Evolutionary conservation across 2,797 vertebrate species (phyloP).

Genomic region (Chelonia mydas): DNA sequence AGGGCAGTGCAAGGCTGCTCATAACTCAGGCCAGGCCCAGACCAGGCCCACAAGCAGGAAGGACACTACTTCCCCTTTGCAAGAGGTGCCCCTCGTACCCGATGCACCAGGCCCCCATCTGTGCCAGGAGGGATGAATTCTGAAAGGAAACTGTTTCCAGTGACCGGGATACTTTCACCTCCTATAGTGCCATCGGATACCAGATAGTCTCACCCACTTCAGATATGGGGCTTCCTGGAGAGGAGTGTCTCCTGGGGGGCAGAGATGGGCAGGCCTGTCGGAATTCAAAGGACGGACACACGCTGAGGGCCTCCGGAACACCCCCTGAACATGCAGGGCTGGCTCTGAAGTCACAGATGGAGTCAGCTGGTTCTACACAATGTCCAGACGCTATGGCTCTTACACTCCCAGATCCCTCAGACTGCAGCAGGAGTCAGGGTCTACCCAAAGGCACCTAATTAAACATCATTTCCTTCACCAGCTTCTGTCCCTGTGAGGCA

Average conservation of each 20-base stretch:
- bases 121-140: slow-evolving; percentile 4
- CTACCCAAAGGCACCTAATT: background rate
- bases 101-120: background rate
- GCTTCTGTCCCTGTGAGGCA: background rate
- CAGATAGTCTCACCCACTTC: background rate
- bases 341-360: slow-evolving; percentile 24
- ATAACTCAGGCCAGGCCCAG: background rate
- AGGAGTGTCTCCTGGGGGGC: background rate
- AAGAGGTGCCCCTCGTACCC: background rate
- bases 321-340: background rate
- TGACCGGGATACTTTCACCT: background rate
- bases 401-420: background rate
- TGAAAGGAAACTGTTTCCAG: slow-evolving; percentile 30
- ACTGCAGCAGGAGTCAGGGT: background rate
- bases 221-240: slow-evolving; percentile 36
- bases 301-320: background rate
- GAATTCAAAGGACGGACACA: slow-evolving; percentile 45
- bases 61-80: background rate
- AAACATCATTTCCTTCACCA: background rate
- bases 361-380: slow-evolving; percentile 67
- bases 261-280: background rate
- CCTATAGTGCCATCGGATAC: background rate
- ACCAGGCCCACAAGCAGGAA: background rate
- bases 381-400: background rate
- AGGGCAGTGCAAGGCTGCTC: background rate